Evolutionary conservation across 2,888 invertebrate species (phyloP), one percentile per base, ranked within the genome.

Genomic region (Ophion costatus): DNA sequence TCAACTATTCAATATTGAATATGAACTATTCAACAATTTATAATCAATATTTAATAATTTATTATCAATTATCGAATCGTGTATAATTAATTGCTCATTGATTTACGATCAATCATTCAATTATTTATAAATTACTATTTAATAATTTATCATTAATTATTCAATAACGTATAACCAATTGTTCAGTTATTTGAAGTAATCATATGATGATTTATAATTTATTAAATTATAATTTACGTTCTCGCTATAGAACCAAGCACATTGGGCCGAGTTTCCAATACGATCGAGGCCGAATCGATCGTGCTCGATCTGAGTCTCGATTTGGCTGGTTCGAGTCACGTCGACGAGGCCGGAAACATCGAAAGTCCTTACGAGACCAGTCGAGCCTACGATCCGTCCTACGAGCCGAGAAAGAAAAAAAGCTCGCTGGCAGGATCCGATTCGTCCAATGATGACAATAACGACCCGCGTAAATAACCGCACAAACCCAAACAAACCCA

Each of bases 341-440:
- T 14, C 24, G 33, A 76, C 22, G 66, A 56, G 17, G n/a, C n/a
- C 10, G 57, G 64, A 33, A 67, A 1, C 6, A 42, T n/a, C 57
- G 64, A 56, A 51, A 64, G 64, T 79, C 64, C 38, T 11, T 80
- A 66, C 73, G 42, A 42, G 38, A 66, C 73, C 59, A 57, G 45
- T 45, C 63, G 29, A 7, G 29, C 42, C 42, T 76, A 76, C 70
- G 56, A 71, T 71, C 73, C 70, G 1, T 61, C 66, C 11, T 82
- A 73, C 61, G 42, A 17, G 51, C 7, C 22, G n/a, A 59, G 33
- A 74, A 73, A 9, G 20, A 74, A 33, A 38, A 79, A 71, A 45
- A 78, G 33, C 33, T 74, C 67, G 11, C 38, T 80, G 20, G 74
- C 67, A 56, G 69, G 51, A 61, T 80, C 71, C 56, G 56, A 66